These are phyloP conservation scores for Formica aserva DNA, from an alignment of 2,888 invertebrate genomes.

Conservation along the genomic window DNA sequence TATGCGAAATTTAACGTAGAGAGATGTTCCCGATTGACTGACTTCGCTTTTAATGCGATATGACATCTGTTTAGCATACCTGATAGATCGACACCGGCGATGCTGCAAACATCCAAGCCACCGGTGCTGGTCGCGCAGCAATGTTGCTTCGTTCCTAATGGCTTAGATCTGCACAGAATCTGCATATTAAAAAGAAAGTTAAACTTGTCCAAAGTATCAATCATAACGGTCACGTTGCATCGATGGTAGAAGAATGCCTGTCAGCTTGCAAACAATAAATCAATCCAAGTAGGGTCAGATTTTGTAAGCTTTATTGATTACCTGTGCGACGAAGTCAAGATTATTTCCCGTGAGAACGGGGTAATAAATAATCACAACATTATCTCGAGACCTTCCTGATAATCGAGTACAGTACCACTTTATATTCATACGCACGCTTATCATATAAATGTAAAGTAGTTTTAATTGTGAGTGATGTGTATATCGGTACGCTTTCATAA, in stretches of 20 bases:
- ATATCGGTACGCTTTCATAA: slow-evolving; percentile 16
- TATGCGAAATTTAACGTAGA: not conserved
- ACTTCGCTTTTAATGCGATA: not conserved
- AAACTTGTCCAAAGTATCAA: slow-evolving; percentile 42
- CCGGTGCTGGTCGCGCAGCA: slow-evolving; percentile 84
- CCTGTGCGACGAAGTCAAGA: slow-evolving; percentile 6
- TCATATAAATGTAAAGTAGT: slow-evolving; percentile 25
- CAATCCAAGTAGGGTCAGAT: slow-evolving; percentile 20
- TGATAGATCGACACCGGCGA: slow-evolving; percentile 84
- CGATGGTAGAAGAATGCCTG: slow-evolving; percentile 17
- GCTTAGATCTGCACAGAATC: slow-evolving; percentile 83
- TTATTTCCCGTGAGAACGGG: not conserved
- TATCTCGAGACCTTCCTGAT: slow-evolving; percentile 4
- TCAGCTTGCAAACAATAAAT: slow-evolving; percentile 43
- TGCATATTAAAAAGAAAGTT: slow-evolving; percentile 65
- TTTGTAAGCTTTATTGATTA: slow-evolving; percentile 40
- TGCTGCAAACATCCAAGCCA: slow-evolving; percentile 83
- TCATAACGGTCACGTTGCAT: slow-evolving; percentile 24
- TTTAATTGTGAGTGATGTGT: slow-evolving; percentile 23
- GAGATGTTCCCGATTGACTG: not conserved
- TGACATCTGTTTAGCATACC: slow-evolving; percentile 71
- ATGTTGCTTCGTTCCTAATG: slow-evolving; percentile 82
- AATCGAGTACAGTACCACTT: not conserved
- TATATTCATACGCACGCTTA: not conserved
- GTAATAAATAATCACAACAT: slow-evolving; percentile 35